Evolutionary conservation across 1,140 invertebrate genomes (phyloP), one percentile per base, ranked within the genome.

Genomic region (Parapsyche elsis): DNA sequence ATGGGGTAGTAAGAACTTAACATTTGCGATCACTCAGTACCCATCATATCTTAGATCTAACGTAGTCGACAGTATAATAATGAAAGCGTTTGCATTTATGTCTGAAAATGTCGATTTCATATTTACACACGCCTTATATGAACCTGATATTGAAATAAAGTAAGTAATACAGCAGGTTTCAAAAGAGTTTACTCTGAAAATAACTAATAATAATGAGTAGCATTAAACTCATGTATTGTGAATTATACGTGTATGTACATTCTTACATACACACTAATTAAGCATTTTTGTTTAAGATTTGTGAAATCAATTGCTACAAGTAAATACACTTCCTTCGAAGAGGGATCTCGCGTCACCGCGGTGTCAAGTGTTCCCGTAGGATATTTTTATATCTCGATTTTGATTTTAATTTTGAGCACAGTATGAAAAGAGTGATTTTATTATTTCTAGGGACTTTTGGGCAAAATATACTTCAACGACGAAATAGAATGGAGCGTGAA

Each of bases 101-200:
- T 26, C 21, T 7, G 10, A 45, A 44, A 9, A 26, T 44, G 30
- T 19, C 9, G 70, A 71, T 71, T 7, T 71, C 10, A 44, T 45
- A 44, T 71, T 71, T 71, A 4, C 26, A 1, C 21, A 1, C 10
- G 26, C 26, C 9, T 10, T 9, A 16, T 16, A 71, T 71, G 30
- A 14, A 9, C 12, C 70, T 71, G 70, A 71, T n/a, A 71, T 71
- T 30, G 38, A 71, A 71, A 71, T 71, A 2, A 9, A 45, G 70
- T 71, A 30, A 71, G 26, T 71, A 71, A 70, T n/a, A n/a, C n/a
- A n/a, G n/a, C n/a, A n/a, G n/a, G n/a, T n/a, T n/a, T n/a, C n/a
- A n/a, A n/a, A n/a, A n/a, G n/a, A n/a, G n/a, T n/a, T n/a, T n/a
- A n/a, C n/a, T n/a, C n/a, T 38, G 7, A 38, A 38, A 38, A 38